These are phyloP conservation scores for Fulica atra DNA, from an alignment of 2,113 vertebrate species.

Conservation along the genomic window DNA sequence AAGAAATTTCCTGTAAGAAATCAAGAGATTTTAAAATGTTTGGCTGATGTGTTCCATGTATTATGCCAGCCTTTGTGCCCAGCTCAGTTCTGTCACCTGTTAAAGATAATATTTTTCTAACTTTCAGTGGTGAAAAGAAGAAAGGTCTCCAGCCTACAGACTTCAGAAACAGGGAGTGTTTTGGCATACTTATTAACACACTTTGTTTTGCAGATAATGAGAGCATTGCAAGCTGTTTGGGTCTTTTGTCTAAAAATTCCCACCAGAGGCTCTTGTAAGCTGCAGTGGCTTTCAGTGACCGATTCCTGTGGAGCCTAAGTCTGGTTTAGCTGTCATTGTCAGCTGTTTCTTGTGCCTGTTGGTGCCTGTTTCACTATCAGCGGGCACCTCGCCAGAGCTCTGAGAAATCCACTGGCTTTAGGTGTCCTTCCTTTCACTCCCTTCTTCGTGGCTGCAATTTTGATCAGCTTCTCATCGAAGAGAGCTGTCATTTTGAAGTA, in stretches of 20 bases:
- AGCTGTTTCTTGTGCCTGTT: constrained; percentile 47
- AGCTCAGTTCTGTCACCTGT: background rate
- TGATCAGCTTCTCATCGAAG: background rate
- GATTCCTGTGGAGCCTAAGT: constrained; percentile 50
- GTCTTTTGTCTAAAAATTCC: constrained; percentile 70
- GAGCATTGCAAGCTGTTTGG: constrained; percentile 70
- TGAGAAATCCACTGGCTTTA: constrained; percentile 26
- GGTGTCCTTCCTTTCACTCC: background rate
- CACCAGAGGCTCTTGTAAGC: constrained; percentile 53
- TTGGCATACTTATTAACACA: constrained; percentile 52
- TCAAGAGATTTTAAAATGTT: background rate
- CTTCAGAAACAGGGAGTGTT: constrained; percentile 40
- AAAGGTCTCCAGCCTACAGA: background rate
- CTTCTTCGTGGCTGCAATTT: background rate
- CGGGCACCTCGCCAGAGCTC: background rate
- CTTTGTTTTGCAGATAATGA: constrained; percentile 77
- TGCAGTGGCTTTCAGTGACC: constrained; percentile 22
- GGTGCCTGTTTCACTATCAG: background rate
- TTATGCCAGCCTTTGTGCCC: background rate
- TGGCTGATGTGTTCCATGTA: background rate
- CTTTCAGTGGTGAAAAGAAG: background rate
- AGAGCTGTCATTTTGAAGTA: constrained; percentile 51
- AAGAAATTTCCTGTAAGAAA: constrained; percentile 16
- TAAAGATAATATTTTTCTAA: constrained; percentile 42
- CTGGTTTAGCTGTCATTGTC: constrained; percentile 53